Evolutionary conservation across 2,888 invertebrate genomes (phyloP).

Genomic region (Platycheirus albimanus): DNA sequence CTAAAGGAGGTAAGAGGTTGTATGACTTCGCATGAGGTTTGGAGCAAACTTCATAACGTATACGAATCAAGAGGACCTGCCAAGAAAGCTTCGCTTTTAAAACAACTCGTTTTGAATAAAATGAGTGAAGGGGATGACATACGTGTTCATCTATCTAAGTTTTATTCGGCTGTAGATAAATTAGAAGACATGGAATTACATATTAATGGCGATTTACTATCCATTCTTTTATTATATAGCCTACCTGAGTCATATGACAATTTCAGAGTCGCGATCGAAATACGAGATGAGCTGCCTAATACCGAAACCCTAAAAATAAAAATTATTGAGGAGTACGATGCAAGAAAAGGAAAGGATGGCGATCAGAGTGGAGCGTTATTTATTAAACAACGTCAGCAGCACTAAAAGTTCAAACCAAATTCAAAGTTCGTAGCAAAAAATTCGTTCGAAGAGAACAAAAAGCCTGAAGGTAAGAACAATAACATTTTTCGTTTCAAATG

Average conservation of each 20-base stretch:
- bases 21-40: slow-evolving; percentile 12
- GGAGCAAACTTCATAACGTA: slow-evolving; percentile 9
- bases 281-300: slow-evolving; percentile 39
- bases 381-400: slow-evolving; percentile 19
- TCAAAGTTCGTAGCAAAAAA: neutral
- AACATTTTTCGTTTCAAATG: slow-evolving; percentile 3
- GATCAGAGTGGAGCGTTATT: slow-evolving; percentile 8
- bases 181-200: slow-evolving; percentile 29
- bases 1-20: slow-evolving; percentile 30
- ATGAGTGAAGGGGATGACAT: slow-evolving; percentile 27
- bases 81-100: slow-evolving; percentile 12
- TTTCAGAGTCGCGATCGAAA: slow-evolving; percentile 58
- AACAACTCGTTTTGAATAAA: slow-evolving; percentile 33
- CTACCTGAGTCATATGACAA: slow-evolving; percentile 50
- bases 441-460: slow-evolving; percentile 20
- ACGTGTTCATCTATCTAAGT: slow-evolving; percentile 11
- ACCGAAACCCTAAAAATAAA: slow-evolving; percentile 48
- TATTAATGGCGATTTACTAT: slow-evolving; percentile 54
- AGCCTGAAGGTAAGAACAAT: slow-evolving; percentile 7
- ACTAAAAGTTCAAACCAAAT: neutral
- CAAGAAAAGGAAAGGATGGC: slow-evolving; percentile 12
- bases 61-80: slow-evolving; percentile 28
- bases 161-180: slow-evolving; percentile 23
- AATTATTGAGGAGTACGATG: slow-evolving; percentile 59
- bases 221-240: slow-evolving; percentile 60